Base-by-base conservation (phyloP, 2,113 vertebrate genomes). In the Bos taurus region DNA sequence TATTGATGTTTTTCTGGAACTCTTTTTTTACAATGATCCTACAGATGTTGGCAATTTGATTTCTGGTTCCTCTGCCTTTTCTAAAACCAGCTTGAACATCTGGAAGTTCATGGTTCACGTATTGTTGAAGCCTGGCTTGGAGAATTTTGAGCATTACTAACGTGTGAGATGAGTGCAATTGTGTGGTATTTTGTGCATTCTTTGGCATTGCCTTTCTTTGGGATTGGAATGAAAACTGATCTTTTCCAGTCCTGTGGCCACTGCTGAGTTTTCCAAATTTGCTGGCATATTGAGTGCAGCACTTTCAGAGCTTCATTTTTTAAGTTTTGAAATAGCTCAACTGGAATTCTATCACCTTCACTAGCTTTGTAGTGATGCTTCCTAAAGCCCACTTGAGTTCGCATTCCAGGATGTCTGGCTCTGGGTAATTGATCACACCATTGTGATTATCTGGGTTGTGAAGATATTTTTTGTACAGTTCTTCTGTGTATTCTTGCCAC, bases 31-130 rank as follows among this genome's bases (percentile, higher is more conserved):
- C 1, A 13, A 64, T 16, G 60, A 64, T 64, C 60, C 60, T 16
- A 2, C 6, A 3, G 30, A 64, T 33, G 3, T 33, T 33, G 30
- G 14, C 60, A 64, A 33, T 33, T 64, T 33, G 30, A 16, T 33
- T 30, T 64, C 30, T 33, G 60, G 14, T 33, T 64, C 14, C 14
- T 64, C 60, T 64, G 15, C 30, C 30, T 33, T 33, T 64, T 64
- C 59, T 30, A 62, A 62, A 62, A 62, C 13, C 60, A 62, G 60
- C 13, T 15, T 62, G 60, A 62, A 62, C 60, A 15, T 30, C 60
- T 3, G 30, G 60, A 16, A 62, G 30, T 3, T 62, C 60, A 62
- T 0, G 0, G 60, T 33, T 16, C 30, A 64, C 0, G 0, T 16
- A 33, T 16, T 64, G 3, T 7, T 64, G 60, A 64, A 64, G 60